Evolutionary conservation across 2,888 invertebrate species (phyloP), one percentile per base, ranked within the genome.

Genomic region (Sisyra nigra): DNA sequence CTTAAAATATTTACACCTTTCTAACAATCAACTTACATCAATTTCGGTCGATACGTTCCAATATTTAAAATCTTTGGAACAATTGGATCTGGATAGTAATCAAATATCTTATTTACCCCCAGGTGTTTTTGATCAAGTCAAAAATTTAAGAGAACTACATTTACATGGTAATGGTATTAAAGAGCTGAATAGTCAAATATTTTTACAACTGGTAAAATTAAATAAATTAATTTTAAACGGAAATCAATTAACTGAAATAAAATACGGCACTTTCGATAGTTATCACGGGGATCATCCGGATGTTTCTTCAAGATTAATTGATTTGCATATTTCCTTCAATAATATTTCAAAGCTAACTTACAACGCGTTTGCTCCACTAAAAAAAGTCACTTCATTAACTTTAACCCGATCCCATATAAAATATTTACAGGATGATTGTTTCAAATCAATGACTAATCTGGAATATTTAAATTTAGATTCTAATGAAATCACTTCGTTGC

Each of bases 181-280:
- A 10, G 32, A 42, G 4, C 40, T 54, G 11, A 44, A 48, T 7
- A 45, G 35, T 37, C 44, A 50, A 13, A 32, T 51, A 14, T 52
- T 54, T 46, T 46, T 50, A 35, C 44, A 47, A 14, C 14, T 40
- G 19, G 50, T 48, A 4, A 34, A 40, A 4, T 36, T 54, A 4
- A 40, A 48, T 35, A 44, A 42, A 17, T 39, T 54, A 17, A 53
- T 53, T 42, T 43, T 54, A 17, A 52, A 52, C 10, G 44, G 47
- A 17, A 54, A 54, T 44, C 35, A 45, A 37, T 35, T 54, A 9
- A 44, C 47, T 13, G 43, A 41, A 13, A 42, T 51, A 14, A 31
- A 47, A 40, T 43, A 45, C 2, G 48, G 46, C 14, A 44, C 51
- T 9, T 42, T 52, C 7, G 51, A 37, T 19, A 15, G 18, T 3